Evolutionary conservation across 2,797 vertebrate species (phyloP), one percentile per base, ranked within the genome.

Genomic region (Stomatorhinus walkeri): DNA sequence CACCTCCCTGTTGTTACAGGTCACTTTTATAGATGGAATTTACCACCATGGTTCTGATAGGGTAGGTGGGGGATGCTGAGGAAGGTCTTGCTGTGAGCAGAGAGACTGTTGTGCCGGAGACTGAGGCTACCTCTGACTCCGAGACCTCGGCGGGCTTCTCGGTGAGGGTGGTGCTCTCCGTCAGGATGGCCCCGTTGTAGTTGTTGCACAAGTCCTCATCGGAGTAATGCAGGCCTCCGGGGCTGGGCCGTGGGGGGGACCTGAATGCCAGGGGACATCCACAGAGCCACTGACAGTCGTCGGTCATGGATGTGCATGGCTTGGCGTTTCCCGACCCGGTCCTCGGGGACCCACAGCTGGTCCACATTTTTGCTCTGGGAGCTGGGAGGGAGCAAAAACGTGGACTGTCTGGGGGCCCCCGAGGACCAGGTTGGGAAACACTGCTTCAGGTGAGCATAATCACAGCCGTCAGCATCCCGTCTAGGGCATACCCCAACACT

Each of bases 131-230:
- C 96, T 99, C 98, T 0, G 98, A 98, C 89, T 98, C 98, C 0
- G 98, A 97, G 1, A 96, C 94, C 49, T 97, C 98, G 0, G 96
- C 95, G 12, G 97, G 95, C 88, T 98, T 98, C 95, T 98, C 98
- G 0, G 94, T 97, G 81, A 99, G 96, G 0, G 95, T 96, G 88
- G 96, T 93, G 91, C 96, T 96, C 92, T 99, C 98, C 0, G 96
- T 97, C 89, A 98, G 96, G 89, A 96, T 96, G 0, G 97, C 94
- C 0, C 98, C 98, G 0, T 99, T 98, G 91, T 98, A 98, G 93
- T 97, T 98, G 95, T 95, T 97, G 88, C 98, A 97, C 92, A 99
- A 96, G 91, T 99, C 98, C 91, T 99, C 98, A 0, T 99, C 98
- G 0, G 98, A 99, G 94, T 99, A 99, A 94, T 95, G 97, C 87